phyloP scores from a whole-genome alignment of 2,888 invertebrate genomes.

The Steinernema scapterisci region DNA sequence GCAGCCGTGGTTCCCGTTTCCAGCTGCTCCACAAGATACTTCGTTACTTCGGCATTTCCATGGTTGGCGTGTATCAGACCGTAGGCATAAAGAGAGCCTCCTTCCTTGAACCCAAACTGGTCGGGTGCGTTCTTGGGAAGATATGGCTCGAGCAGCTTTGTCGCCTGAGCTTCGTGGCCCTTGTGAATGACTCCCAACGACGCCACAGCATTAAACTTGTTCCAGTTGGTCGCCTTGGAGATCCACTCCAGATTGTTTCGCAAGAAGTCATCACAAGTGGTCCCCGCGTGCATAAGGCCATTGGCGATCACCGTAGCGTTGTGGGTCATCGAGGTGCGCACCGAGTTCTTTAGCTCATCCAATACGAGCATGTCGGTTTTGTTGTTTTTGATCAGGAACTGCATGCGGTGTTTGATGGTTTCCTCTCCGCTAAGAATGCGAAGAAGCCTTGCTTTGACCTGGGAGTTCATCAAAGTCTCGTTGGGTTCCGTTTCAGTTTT shows the following conservation, averaged over 20 bases:
- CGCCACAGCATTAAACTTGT: conserved; percentile 96
- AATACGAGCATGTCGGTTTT: conserved; percentile 93
- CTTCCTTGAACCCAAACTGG: conserved; percentile 71
- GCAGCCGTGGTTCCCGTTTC: conserved; percentile 82
- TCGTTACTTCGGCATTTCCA: conserved; percentile 83
- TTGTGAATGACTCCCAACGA: conserved; percentile 95
- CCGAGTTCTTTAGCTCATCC: conserved; percentile 86
- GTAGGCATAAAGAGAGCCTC: conserved; percentile 80
- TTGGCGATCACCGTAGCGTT: conserved; percentile 98
- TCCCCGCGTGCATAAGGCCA: conserved; percentile 98
- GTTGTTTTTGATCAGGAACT: conserved; percentile 96
- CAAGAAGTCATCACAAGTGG: conserved; percentile 96
- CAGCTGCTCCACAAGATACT: conserved; percentile 90
- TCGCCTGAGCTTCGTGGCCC: conserved; percentile 94
- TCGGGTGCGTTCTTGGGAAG: conserved; percentile 89
- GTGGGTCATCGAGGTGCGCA: conserved; percentile 95
- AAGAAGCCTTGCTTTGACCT: neutral
- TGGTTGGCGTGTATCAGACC: conserved; percentile 94
- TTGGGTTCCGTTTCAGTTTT: neutral
- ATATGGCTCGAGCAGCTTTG: conserved; percentile 96
- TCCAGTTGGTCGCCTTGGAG: conserved; percentile 98
- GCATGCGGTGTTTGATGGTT: conserved; percentile 92
- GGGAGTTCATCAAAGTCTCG: conserved; percentile 10
- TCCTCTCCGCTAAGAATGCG: conserved; percentile 92
- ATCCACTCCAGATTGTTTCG: conserved; percentile 95